Evolutionary conservation across 1,140 invertebrate genomes (phyloP).

Genomic region (Anastatus disparis): DNA sequence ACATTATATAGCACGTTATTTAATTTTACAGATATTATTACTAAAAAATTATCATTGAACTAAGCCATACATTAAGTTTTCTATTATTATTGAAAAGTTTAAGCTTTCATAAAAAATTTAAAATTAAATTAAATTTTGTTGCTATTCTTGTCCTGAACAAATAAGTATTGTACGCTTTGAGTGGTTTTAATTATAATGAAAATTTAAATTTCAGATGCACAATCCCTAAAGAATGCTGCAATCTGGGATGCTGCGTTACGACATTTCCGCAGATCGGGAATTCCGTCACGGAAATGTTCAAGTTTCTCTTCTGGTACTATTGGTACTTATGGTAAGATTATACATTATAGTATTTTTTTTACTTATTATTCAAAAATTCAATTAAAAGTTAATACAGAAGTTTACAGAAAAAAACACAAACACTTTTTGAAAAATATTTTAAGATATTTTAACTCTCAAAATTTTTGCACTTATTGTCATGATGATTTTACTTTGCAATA

Average conservation of each 20-base stretch:
- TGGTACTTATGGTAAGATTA: slow-evolving; percentile 63
- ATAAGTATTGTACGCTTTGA: too few relatives aligned
- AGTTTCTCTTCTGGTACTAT: slow-evolving; percentile 62
- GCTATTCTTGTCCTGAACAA: too few relatives aligned
- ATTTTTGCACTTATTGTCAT: too few relatives aligned
- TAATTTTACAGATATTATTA: too few relatives aligned
- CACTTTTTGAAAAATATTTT: too few relatives aligned
- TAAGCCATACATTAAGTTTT: background rate
- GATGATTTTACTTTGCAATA: too few relatives aligned
- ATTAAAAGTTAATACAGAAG: too few relatives aligned
- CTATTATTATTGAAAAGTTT: background rate
- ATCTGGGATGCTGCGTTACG: slow-evolving; percentile 75
- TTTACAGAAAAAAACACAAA: too few relatives aligned
- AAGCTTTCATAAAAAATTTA: background rate
- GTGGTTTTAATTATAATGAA: too few relatives aligned
- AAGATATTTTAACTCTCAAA: too few relatives aligned
- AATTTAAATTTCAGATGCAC: slow-evolving; percentile 64
- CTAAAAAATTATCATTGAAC: too few relatives aligned
- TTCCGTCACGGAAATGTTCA: slow-evolving; percentile 64
- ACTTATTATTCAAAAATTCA: too few relatives aligned
- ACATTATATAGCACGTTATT: background rate
- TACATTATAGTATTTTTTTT: slow-evolving; percentile 15
- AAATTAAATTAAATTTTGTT: background rate
- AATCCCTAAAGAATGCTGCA: slow-evolving; percentile 76
- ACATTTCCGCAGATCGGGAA: slow-evolving; percentile 65